Conservation (phyloP, 2,113 vertebrate genomes). For the Natator depressus region DNA sequence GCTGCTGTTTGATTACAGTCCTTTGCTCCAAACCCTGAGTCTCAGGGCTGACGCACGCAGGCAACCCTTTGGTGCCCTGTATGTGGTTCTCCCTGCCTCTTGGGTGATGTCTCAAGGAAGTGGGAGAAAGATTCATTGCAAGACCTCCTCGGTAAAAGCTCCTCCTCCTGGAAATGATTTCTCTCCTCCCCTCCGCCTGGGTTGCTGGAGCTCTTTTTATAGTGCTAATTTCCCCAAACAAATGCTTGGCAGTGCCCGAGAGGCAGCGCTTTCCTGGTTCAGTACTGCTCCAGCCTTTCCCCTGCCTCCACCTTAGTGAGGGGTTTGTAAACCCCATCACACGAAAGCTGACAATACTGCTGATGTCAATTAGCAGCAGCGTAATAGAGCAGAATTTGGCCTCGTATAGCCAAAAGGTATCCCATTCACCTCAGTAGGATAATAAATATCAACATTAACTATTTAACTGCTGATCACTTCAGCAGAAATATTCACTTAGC, state of each 20-base stretch:
- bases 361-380: not conserved
- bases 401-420: not conserved
- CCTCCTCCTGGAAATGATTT: not conserved
- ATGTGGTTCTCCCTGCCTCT: not conserved
- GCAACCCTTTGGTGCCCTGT: not conserved
- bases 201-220: not conserved
- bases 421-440: not conserved
- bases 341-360: not conserved
- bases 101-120: not conserved
- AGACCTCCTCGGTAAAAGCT: not conserved
- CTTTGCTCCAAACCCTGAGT: not conserved
- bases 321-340: not conserved
- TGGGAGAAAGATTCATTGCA: not conserved
- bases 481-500: not conserved
- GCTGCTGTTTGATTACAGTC: not conserved
- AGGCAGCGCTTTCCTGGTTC: not conserved
- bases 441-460: not conserved
- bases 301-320: not conserved
- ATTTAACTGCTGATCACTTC: not conserved
- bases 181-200: not conserved
- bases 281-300: not conserved
- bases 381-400: not conserved
- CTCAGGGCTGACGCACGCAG: not conserved
- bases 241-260: not conserved
- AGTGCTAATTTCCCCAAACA: not conserved